These are phyloP conservation scores for Campoplex nolae DNA, from an alignment of 2,888 invertebrate species.

Conservation along the genomic window DNA sequence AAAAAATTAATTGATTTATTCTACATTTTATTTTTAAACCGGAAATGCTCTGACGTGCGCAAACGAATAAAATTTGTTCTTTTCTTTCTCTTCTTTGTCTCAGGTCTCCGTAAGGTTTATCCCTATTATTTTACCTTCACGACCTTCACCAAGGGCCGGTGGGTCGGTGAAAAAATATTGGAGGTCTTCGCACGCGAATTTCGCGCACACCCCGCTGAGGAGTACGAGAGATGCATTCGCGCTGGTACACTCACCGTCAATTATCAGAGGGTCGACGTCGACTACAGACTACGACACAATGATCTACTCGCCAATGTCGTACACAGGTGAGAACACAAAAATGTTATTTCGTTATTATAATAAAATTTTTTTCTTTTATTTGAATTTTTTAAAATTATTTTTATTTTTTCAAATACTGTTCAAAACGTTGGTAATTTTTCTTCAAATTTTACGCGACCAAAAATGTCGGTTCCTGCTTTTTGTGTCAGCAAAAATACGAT, in stretches of 20 bases:
- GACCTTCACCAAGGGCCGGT: constrained; percentile 97
- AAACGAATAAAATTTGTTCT: background rate
- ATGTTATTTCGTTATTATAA: too few species aligned
- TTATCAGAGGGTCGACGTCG: constrained; percentile 95
- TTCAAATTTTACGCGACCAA: too few species aligned
- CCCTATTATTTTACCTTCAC: constrained; percentile 99
- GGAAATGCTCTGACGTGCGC: background rate
- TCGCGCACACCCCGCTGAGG: constrained; percentile 96
- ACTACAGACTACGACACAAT: constrained; percentile 96
- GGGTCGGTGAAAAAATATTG: constrained; percentile 97
- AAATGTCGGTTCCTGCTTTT: too few species aligned
- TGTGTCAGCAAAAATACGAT: too few species aligned
- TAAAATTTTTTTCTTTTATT: background rate
- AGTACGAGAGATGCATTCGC: constrained; percentile 96
- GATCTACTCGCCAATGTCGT: constrained; percentile 96
- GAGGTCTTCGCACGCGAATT: constrained; percentile 98
- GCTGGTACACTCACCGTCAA: constrained; percentile 97
- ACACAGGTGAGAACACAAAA: constrained; percentile 90
- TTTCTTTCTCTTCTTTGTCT: constrained; percentile 71
- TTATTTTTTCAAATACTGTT: background rate
- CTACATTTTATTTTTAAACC: background rate
- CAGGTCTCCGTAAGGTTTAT: constrained; percentile 97
- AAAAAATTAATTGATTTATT: too few species aligned
- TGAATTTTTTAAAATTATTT: background rate
- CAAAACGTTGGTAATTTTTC: too few species aligned